Conservation (phyloP, 1,140 invertebrate species). For the Zeugodacus cucurbitae region DNA sequence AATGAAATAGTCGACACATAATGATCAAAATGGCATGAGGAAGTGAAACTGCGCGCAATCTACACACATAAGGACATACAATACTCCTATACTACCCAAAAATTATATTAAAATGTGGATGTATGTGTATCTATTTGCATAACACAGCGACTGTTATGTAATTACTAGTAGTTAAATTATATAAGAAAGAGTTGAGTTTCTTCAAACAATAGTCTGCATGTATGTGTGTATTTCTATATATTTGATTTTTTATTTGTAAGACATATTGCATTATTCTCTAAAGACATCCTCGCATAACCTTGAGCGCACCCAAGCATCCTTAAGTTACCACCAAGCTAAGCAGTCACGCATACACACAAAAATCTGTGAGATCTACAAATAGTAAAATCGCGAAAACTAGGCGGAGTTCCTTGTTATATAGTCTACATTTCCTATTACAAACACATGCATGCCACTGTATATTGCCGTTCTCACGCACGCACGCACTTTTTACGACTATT, state of each 20-base stretch:
- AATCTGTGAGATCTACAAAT: neutral
- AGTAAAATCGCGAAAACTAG: neutral
- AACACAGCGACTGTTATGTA: neutral
- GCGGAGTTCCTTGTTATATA: slow-evolving; percentile 11
- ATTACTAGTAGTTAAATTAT: neutral
- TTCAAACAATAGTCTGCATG: neutral
- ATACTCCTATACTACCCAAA: neutral
- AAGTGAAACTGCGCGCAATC: neutral
- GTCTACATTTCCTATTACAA: neutral
- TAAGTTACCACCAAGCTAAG: neutral
- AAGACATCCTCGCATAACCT: neutral
- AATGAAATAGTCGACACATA: neutral
- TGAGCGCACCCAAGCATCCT: neutral
- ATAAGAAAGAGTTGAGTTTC: neutral
- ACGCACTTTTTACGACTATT: neutral
- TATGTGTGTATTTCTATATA: neutral
- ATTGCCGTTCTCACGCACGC: neutral
- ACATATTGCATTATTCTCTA: neutral
- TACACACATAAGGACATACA: neutral
- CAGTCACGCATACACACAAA: neutral
- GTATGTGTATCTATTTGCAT: neutral
- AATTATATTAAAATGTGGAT: neutral
- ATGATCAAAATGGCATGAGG: neutral
- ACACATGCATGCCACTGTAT: neutral
- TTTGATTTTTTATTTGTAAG: neutral